Base-by-base conservation (phyloP, 1,140 invertebrate species). In the Drosophila teissieri region DNA sequence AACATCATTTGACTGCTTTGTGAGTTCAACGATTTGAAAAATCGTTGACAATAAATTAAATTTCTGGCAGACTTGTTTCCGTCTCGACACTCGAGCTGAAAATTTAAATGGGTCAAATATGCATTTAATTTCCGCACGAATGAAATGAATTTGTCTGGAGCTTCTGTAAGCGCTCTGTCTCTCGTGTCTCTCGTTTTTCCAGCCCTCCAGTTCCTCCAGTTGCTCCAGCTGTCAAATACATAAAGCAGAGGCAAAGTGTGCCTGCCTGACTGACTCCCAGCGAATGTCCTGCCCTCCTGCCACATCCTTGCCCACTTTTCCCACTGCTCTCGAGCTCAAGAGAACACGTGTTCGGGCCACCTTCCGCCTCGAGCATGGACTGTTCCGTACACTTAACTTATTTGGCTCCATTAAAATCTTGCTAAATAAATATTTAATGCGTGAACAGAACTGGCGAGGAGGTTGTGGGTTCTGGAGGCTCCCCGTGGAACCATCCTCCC, bases 371-470 rank as follows among this genome's bases (percentile, higher is more conserved):
- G 45, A 37, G 67, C 69, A 44, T 57, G 36, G 52, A 77, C 54
- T 76, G 73, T 44, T 67, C 58, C 55, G 67, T 80, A 84, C 78
- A 84, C 81, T 85, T 81, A 85, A 78, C 82, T 85, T 85, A 78
- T 81, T 82, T 78, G 78, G 78, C 82, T 86, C 82, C 82, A 85
- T 85, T 85, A 86, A 85, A 85, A 85, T 85, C 82, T 75, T 86
- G 78, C 82, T 85, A 82, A 85, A 85, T 85, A 85, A 85, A 85
- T 85, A 85, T 85, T 85, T 85, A 85, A 86, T 85, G 82, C 82
- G 82, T 78, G 82, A 86, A 85, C 78, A 86, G 19, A 19, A 80
- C 80, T 63, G 81, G 57, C 40, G 68, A 40, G 12, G 44, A 7
- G 54, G 14, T 22, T 11, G 39, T 57, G 14, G 65, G 55, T 0